Conservation (phyloP, 2,113 vertebrate genomes). For the Chionomys nivalis region DNA sequence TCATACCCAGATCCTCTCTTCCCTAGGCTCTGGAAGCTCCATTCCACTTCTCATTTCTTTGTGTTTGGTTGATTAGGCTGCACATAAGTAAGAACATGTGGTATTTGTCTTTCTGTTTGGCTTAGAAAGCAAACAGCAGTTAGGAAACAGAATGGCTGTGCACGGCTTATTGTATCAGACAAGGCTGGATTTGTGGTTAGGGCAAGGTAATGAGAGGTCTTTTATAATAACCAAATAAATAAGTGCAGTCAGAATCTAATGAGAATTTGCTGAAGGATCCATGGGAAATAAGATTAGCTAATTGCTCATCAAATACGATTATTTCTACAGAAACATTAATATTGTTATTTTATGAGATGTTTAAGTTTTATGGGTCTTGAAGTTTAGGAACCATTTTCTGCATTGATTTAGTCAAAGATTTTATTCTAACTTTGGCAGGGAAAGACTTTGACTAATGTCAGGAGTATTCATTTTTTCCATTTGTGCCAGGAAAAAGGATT, state of each 20-base stretch:
- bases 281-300: not conserved
- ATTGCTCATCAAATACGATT: not conserved
- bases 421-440: not conserved
- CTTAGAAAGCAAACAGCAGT: not conserved
- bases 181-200: not conserved
- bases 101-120: not conserved
- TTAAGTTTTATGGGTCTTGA: not conserved
- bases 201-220: not conserved
- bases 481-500: not conserved
- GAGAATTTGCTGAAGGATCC: not conserved
- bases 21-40: not conserved
- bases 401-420: not conserved
- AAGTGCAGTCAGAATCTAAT: not conserved
- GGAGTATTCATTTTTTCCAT: not conserved
- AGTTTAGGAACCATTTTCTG: not conserved
- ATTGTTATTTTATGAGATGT: not conserved
- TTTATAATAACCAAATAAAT: not conserved
- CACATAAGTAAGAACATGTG: not conserved
- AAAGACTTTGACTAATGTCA: not conserved
- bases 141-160: not conserved
- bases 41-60: not conserved
- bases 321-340: not conserved
- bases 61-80: not conserved
- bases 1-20: not conserved
- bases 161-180: not conserved